Percentiles rank a stretch among this genome's conserved stretches.
These are phyloP conservation scores for Cricetomys ansorgei DNA, from an alignment of 2,113 vertebrate species.

Conservation along the genomic window DNA sequence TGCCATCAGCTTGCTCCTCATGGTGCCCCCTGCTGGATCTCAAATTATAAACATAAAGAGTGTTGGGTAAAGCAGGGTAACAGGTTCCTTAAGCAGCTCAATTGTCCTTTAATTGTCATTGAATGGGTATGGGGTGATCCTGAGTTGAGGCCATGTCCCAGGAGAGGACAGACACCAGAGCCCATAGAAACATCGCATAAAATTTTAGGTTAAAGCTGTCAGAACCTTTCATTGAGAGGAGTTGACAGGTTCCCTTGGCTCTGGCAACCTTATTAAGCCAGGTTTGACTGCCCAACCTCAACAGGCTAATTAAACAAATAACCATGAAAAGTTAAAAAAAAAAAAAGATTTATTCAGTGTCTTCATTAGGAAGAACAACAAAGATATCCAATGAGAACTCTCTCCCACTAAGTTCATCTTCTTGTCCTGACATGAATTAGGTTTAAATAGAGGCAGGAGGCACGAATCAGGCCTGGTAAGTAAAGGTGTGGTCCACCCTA, in stretches of 20 bases:
- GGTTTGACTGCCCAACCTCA: background rate
- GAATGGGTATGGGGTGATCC: background rate
- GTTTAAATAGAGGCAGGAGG: too few relatives aligned
- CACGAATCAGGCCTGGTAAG: background rate
- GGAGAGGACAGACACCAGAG: background rate
- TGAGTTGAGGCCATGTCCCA: background rate
- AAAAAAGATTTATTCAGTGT: background rate
- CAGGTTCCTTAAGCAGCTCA: background rate
- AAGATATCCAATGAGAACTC: background rate
- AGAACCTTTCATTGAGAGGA: background rate
- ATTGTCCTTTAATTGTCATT: background rate
- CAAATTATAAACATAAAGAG: background rate
- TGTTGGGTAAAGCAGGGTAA: background rate
- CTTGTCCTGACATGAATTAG: background rate
- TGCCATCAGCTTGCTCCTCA: background rate
- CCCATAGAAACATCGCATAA: background rate
- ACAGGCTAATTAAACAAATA: background rate
- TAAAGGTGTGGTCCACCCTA: background rate
- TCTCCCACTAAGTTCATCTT: background rate
- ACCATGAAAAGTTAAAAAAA: background rate
- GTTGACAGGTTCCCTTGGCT: background rate
- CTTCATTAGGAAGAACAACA: background rate
- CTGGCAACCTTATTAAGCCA: background rate
- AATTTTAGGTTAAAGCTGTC: background rate
- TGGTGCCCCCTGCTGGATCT: constrained; percentile 4